Evolutionary conservation across 2,888 invertebrate genomes (phyloP).

Genomic region (Drosophila koepferae): DNA sequence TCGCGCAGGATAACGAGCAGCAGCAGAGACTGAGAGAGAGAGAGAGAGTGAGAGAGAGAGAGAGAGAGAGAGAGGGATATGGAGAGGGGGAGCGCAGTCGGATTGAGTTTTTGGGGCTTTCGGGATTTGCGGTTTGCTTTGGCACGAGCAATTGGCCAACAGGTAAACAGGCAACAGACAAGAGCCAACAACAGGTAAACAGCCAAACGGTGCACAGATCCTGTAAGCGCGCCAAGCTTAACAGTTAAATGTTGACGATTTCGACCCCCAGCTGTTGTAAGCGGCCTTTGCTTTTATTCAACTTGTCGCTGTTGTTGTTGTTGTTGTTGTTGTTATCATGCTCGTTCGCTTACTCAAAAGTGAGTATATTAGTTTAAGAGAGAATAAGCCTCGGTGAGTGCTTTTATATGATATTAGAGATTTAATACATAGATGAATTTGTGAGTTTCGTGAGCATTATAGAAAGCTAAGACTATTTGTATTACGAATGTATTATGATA

Average conservation of each 20-base stretch:
- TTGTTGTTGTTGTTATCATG: background rate
- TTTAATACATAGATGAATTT: too few species aligned
- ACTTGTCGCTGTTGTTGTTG: conserved; percentile 20
- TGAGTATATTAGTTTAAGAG: background rate
- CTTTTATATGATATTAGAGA: background rate
- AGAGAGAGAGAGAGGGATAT: background rate
- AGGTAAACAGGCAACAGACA: conserved; percentile 6
- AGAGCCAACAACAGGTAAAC: conserved; percentile 8
- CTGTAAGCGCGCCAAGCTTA: conserved; percentile 72
- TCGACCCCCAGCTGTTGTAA: conserved; percentile 55
- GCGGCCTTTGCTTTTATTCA: conserved; percentile 51
- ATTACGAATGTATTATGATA: too few species aligned
- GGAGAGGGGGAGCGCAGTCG: background rate
- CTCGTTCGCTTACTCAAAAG: background rate
- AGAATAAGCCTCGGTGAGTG: background rate
- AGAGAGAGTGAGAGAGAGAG: background rate
- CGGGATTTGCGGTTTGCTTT: conserved; percentile 64
- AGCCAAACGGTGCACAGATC: conserved; percentile 24
- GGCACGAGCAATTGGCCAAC: conserved; percentile 49
- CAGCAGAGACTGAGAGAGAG: background rate
- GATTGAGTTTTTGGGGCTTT: conserved; percentile 28
- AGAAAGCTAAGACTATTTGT: too few species aligned
- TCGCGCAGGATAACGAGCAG: conserved; percentile 62
- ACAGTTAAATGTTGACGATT: conserved; percentile 59
- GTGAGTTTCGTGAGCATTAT: too few species aligned